These are phyloP conservation scores for Psammodynastes pulverulentus DNA, from an alignment of 2,113 vertebrate species.

Conservation along the genomic window DNA sequence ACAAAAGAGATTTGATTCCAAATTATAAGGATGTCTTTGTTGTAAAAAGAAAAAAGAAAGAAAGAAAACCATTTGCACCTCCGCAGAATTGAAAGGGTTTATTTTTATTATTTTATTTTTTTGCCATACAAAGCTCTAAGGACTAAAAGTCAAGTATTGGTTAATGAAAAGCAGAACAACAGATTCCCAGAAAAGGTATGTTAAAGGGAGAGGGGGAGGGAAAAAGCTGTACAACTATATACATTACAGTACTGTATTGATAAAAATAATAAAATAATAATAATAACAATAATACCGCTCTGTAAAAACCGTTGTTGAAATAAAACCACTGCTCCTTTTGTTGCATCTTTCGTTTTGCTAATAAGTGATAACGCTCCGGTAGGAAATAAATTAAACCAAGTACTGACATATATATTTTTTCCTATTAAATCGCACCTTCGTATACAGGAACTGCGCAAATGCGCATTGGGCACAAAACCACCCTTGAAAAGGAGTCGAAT, in stretches of 20 bases:
- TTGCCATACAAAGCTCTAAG: constrained; percentile 79
- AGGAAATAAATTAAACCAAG: constrained; percentile 66
- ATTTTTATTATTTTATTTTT: constrained; percentile 73
- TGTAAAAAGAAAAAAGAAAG: constrained; percentile 13
- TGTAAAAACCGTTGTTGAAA: constrained; percentile 45
- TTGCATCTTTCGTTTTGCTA: constrained; percentile 45
- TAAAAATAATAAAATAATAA: constrained; percentile 27
- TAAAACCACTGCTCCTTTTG: constrained; percentile 42
- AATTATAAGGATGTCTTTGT: not conserved
- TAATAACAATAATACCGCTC: constrained; percentile 6
- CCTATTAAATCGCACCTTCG: too few species aligned
- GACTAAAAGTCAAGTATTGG: constrained; percentile 71
- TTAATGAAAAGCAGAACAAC: constrained; percentile 71
- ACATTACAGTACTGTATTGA: constrained; percentile 64
- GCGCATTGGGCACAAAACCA: constrained; percentile 40
- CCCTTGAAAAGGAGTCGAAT: constrained; percentile 8
- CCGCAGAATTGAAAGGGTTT: constrained; percentile 71
- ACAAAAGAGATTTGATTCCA: rapidly evolving
- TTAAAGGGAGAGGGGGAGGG: constrained; percentile 48
- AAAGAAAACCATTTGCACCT: constrained; percentile 39
- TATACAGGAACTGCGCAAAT: constrained; percentile 56
- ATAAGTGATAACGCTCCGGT: constrained; percentile 48
- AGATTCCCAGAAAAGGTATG: constrained; percentile 59
- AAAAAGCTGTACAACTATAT: constrained; percentile 73
- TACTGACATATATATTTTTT: too few species aligned